These are phyloP conservation scores for Nasonia longicornis DNA, from an alignment of 1,140 invertebrate species.

Conservation along the genomic window DNA sequence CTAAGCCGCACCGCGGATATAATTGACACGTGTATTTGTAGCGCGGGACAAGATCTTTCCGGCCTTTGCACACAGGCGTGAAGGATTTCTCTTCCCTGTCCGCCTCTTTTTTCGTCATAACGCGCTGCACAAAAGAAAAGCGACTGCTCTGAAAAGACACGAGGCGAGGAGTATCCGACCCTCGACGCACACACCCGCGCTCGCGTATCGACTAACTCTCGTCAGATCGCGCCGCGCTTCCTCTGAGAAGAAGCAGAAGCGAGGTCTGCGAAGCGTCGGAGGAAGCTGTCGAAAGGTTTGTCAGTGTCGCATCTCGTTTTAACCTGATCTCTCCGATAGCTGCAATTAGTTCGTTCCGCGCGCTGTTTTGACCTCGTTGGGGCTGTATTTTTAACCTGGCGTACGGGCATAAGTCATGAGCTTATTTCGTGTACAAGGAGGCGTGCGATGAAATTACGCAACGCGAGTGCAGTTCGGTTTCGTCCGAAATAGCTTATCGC, in stretches of 20 bases:
- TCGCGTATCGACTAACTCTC: not conserved
- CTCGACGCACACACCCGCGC: not conserved
- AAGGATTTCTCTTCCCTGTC: not conserved
- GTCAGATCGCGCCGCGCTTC: conserved; percentile 8
- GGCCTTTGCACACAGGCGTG: conserved; percentile 2
- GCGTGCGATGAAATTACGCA: not conserved
- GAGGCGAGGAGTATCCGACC: not conserved
- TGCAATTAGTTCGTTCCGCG: conserved; percentile 16
- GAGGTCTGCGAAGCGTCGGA: not conserved
- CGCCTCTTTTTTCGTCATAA: conserved; percentile 16
- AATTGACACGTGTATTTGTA: conserved; percentile 33
- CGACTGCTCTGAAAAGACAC: not conserved
- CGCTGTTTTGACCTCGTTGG: not conserved
- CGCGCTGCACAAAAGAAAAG: not conserved
- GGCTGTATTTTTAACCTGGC: not conserved
- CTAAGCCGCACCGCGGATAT: not conserved
- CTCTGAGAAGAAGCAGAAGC: conserved; percentile 5
- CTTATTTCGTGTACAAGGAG: too few species aligned
- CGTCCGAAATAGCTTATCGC: not conserved
- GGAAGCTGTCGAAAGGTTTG: conserved; percentile 34
- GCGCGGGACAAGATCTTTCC: conserved; percentile 27
- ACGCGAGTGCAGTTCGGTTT: not conserved
- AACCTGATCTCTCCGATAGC: not conserved
- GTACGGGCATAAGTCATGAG: not conserved
- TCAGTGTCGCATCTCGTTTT: not conserved